Evolutionary conservation across 2,888 invertebrate species (phyloP).

Genomic region (Drosophila kanekoi): DNA sequence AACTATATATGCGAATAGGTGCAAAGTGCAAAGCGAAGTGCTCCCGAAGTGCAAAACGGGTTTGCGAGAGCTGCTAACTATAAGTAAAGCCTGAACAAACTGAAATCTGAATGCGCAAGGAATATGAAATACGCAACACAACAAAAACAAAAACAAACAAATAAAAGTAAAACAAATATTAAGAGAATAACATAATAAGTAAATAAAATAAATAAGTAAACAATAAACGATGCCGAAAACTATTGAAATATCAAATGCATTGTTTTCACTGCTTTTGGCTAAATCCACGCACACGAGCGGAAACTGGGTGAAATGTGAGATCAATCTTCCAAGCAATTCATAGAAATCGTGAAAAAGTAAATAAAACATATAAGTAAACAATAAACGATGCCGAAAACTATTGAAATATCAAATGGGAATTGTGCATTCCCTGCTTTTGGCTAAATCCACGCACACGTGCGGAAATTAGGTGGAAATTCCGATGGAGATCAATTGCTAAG

Average conservation of each 20-base stretch:
- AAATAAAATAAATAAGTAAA: constrained; percentile 19
- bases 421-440: neutral
- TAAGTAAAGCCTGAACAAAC: constrained; percentile 41
- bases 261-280: no score
- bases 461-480: no score
- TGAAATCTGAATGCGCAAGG: constrained; percentile 60
- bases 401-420: neutral
- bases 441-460: no score
- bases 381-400: constrained; percentile 23
- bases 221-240: constrained; percentile 26
- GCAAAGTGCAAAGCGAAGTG: constrained; percentile 37
- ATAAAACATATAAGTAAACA: constrained; percentile 19
- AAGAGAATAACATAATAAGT: constrained; percentile 19
- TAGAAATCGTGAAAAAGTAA: no score
- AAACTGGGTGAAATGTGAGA: no score
- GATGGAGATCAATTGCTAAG: no score
- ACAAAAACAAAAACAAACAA: constrained; percentile 24
- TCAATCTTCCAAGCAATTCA: no score
- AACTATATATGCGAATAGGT: constrained; percentile 39
- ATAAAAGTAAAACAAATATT: constrained; percentile 18
- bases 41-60: constrained; percentile 26
- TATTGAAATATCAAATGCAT: neutral
- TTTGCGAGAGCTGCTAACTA: constrained; percentile 14
- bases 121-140: constrained; percentile 52
- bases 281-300: no score